These are phyloP conservation scores for Dendrocincla tyrannina DNA, from an alignment of 2,797 vertebrate species.

Conservation along the genomic window DNA sequence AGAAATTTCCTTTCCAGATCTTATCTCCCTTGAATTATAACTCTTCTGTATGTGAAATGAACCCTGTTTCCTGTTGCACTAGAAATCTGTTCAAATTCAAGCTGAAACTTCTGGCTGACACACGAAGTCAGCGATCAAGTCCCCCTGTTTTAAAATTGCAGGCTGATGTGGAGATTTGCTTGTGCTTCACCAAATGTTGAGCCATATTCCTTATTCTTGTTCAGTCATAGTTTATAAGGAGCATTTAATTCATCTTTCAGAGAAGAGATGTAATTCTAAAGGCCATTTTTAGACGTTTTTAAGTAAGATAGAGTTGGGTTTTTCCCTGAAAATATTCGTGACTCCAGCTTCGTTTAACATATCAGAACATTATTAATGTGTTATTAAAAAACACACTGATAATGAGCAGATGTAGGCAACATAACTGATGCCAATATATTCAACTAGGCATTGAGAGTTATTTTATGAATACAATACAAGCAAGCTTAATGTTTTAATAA, in stretches of 20 bases:
- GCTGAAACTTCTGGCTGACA: neutral
- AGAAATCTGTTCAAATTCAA: neutral
- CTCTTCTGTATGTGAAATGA: neutral
- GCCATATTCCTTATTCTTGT: neutral
- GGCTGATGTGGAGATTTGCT: neutral
- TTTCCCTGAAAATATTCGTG: neutral
- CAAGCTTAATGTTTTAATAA: neutral
- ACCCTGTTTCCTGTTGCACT: neutral
- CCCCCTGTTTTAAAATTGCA: neutral
- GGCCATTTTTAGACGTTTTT: neutral
- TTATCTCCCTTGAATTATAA: constrained; percentile 18
- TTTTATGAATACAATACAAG: neutral
- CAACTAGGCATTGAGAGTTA: neutral
- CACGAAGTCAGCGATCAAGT: neutral
- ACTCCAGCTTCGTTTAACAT: neutral
- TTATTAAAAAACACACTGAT: neutral
- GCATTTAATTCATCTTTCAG: neutral
- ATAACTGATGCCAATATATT: neutral
- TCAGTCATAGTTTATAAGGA: neutral
- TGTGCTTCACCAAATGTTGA: neutral
- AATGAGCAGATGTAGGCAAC: neutral
- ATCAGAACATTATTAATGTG: neutral
- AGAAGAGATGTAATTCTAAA: neutral
- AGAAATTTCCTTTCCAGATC: constrained; percentile 30
- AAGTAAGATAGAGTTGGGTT: accelerated